These are phyloP conservation scores for Steromphala cineraria DNA, from an alignment of 2,888 invertebrate genomes.

Conservation along the genomic window DNA sequence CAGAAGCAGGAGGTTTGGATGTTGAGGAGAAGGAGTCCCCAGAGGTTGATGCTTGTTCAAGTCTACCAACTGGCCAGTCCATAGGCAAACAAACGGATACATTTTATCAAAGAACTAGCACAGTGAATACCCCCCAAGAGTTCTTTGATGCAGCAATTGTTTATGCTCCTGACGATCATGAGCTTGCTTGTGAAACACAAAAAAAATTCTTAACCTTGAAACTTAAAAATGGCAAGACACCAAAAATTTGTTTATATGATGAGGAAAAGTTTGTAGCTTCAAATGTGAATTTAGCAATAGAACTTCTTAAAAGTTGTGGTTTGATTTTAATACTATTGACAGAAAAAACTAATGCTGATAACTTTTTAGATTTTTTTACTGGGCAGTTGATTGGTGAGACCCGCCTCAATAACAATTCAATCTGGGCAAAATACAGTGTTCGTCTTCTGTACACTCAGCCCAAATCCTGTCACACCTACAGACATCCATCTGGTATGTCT, in stretches of 20 bases:
- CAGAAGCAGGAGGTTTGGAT: too few relatives aligned
- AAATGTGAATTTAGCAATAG: neutral
- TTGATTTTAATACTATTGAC: neutral
- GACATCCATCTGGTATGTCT: neutral
- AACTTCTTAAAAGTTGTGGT: neutral
- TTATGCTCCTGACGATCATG: neutral
- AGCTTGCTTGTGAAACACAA: neutral
- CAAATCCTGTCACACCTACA: neutral
- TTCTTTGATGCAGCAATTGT: neutral
- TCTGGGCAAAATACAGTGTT: neutral
- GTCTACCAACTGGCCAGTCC: too few relatives aligned
- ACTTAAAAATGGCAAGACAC: neutral
- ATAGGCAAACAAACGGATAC: too few relatives aligned
- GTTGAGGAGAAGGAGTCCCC: too few relatives aligned
- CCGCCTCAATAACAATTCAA: neutral
- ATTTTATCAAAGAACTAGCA: too few relatives aligned
- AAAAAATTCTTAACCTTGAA: neutral
- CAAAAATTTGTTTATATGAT: neutral
- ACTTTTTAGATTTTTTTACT: neutral
- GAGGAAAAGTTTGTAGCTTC: neutral
- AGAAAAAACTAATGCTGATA: neutral
- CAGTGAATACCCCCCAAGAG: too few relatives aligned
- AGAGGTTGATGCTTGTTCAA: too few relatives aligned
- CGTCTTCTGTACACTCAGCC: neutral
- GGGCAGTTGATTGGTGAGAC: neutral